phyloP scores from a whole-genome alignment of 2,888 invertebrate genomes.

The Coronaproctus castanopsis region DNA sequence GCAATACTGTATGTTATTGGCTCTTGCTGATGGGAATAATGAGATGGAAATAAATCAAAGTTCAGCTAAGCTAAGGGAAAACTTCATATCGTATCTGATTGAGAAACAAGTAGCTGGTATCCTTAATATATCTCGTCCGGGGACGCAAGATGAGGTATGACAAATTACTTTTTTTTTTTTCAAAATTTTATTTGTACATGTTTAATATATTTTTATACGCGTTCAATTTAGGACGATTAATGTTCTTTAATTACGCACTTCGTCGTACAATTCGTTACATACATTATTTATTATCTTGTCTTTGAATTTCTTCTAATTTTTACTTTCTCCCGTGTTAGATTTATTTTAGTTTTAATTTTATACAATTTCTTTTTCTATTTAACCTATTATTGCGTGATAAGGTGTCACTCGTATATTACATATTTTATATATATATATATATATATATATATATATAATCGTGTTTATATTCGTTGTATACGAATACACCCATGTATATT shows the following conservation, averaged over 20 bases:
- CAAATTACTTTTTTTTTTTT: not conserved
- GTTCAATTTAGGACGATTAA: not conserved
- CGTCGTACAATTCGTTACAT: no score
- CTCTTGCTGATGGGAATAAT: not conserved
- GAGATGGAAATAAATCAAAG: not conserved
- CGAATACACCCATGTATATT: no score
- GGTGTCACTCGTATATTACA: no score
- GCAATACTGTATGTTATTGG: not conserved
- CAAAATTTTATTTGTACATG: not conserved
- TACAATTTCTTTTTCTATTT: no score
- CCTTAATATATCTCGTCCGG: conserved; percentile 82
- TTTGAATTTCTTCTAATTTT: no score
- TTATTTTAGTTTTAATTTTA: no score
- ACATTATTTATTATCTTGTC: no score
- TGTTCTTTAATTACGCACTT: not conserved
- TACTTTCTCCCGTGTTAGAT: no score
- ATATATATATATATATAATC: no score
- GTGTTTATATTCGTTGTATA: no score
- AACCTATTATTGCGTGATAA: no score
- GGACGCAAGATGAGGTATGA: conserved; percentile 65
- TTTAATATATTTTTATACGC: not conserved
- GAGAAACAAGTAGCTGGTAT: conserved; percentile 97
- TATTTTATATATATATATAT: no score
- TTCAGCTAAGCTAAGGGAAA: not conserved
- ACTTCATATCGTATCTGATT: conserved; percentile 78